Conservation (phyloP, 1,140 invertebrate genomes). For the Arion vulgaris region DNA sequence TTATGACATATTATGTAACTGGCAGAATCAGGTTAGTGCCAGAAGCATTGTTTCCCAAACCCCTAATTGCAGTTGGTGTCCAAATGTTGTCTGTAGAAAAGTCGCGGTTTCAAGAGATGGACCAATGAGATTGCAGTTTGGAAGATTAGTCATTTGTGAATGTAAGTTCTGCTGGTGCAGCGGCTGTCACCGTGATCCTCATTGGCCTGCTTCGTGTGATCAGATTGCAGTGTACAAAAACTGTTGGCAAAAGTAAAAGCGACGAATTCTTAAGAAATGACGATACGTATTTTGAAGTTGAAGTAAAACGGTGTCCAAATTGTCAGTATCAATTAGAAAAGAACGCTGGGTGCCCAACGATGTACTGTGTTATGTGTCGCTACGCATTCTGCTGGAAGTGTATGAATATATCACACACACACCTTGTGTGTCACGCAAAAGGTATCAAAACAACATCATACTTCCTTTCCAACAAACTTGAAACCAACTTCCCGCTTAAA, state of each 20-base stretch:
- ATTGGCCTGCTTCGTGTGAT: slow-evolving; percentile 29
- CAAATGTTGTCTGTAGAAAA: not conserved
- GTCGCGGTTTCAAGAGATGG: not conserved
- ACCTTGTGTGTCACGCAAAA: not conserved
- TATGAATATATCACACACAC: not conserved
- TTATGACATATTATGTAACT: not conserved
- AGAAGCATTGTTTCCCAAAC: not conserved
- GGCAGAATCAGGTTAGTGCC: not conserved
- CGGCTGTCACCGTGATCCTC: slow-evolving; percentile 5
- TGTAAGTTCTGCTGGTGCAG: slow-evolving; percentile 16
- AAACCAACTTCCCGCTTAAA: not conserved
- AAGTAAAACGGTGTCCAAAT: slow-evolving; percentile 16
- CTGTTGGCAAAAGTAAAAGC: slow-evolving; percentile 13
- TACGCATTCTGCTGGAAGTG: slow-evolving; percentile 13
- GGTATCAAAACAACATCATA: not conserved
- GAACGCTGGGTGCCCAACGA: not conserved
- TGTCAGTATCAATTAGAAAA: slow-evolving; percentile 24
- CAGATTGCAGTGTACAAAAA: slow-evolving; percentile 28
- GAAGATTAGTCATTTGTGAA: not conserved
- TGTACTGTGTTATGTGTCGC: not conserved
- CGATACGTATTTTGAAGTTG: not conserved
- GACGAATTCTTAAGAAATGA: not conserved
- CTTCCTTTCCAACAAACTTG: not conserved
- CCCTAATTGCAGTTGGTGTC: slow-evolving; percentile 16
- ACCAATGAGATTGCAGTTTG: slow-evolving; percentile 15